Percentiles rank a stretch among this genome's conserved stretches.
These are phyloP conservation scores for Perizoma flavofasciatum DNA, from an alignment of 2,888 invertebrate genomes.

Conservation along the genomic window DNA sequence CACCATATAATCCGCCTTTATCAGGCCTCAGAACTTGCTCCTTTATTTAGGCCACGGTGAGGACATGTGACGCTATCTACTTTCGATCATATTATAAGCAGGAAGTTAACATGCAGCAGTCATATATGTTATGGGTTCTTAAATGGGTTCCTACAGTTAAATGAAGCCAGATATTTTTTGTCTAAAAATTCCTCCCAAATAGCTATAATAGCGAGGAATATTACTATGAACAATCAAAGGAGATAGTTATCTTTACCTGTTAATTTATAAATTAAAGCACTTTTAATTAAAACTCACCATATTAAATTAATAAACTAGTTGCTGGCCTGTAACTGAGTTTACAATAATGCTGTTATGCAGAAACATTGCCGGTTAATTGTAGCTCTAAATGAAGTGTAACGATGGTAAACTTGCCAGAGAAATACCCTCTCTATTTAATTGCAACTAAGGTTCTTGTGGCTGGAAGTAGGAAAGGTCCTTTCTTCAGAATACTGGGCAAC, in stretches of 20 bases:
- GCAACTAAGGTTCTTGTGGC: conserved; percentile 52
- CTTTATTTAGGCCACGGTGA: conserved; percentile 31
- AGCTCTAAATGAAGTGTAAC: conserved; percentile 42
- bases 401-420: conserved; percentile 28
- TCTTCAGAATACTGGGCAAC: conserved; percentile 63
- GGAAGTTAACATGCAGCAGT: conserved; percentile 6
- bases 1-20: conserved; percentile 32
- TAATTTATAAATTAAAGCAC: conserved; percentile 24
- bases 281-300: conserved; percentile 29
- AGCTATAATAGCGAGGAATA: conserved; percentile 15
- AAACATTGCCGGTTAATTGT: conserved; percentile 48
- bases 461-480: conserved; percentile 48
- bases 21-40: conserved; percentile 32
- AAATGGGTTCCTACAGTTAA: neutral
- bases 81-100: conserved; percentile 24
- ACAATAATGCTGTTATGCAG: conserved; percentile 47
- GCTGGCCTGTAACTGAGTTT: conserved; percentile 40
- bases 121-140: neutral
- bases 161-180: conserved; percentile 9
- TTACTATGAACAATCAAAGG: conserved; percentile 20
- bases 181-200: neutral
- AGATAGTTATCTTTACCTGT: conserved; percentile 24
- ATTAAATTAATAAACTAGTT: conserved; percentile 41
- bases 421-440: conserved; percentile 46
- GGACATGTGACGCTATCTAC: conserved; percentile 22